phyloP scores from a whole-genome alignment of 2,888 invertebrate species.

The Trichacis sp. region DNA sequence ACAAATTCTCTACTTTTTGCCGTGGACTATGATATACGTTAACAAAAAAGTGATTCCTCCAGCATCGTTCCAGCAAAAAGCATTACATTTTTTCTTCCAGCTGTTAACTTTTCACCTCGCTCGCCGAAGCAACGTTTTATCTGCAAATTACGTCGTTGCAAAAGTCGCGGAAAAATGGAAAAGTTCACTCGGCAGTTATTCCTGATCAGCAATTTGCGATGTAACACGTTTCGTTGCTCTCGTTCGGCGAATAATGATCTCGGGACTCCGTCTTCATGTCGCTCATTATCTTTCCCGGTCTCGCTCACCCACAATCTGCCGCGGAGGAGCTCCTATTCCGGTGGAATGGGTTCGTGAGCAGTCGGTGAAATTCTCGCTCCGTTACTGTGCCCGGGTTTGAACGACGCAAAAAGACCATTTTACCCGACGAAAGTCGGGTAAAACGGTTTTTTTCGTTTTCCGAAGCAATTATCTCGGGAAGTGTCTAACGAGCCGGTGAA shows the following conservation, averaged over 20 bases:
- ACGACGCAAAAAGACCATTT: too few relatives aligned
- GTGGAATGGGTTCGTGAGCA: constrained; percentile 41
- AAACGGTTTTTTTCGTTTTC: neutral
- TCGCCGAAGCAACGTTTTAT: neutral
- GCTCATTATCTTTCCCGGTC: constrained; percentile 49
- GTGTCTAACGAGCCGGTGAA: constrained; percentile 65
- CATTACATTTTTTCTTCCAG: constrained; percentile 5
- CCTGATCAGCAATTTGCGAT: neutral
- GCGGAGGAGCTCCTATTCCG: constrained; percentile 48
- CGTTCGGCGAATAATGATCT: constrained; percentile 48
- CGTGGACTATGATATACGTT: neutral
- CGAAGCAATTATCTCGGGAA: constrained; percentile 8
- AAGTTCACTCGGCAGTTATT: too few relatives aligned
- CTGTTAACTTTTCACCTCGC: constrained; percentile 43
- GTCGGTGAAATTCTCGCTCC: constrained; percentile 34
- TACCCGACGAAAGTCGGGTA: too few relatives aligned
- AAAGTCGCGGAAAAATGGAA: too few relatives aligned
- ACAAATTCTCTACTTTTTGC: neutral
- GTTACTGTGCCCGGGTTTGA: neutral
- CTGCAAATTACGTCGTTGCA: too few relatives aligned
- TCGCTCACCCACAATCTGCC: constrained; percentile 22
- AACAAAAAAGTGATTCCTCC: neutral
- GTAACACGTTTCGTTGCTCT: constrained; percentile 38
- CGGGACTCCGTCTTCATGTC: constrained; percentile 50
- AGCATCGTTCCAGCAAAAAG: neutral